phyloP scores from a whole-genome alignment of 2,113 vertebrate species.

The Girardinichthys multiradiatus region DNA sequence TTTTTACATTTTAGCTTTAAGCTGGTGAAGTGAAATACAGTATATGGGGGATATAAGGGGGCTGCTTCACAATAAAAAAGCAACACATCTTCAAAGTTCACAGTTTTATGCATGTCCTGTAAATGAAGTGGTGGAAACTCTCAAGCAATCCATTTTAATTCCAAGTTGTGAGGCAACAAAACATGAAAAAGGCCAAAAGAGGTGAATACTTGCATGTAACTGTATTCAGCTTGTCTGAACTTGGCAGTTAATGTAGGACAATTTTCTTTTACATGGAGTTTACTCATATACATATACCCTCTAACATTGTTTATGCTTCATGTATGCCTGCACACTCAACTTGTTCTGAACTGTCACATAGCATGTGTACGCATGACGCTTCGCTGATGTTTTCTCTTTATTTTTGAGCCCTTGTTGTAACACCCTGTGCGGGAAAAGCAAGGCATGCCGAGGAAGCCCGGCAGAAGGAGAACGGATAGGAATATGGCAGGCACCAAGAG shows the following conservation, averaged over 20 bases:
- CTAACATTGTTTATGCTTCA: constrained; percentile 1
- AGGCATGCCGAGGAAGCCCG: constrained; percentile 44
- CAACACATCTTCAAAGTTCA: too few species aligned
- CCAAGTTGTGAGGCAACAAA: too few species aligned
- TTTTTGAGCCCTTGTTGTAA: constrained; percentile 37
- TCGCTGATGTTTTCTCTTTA: constrained; percentile 15
- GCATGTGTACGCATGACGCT: constrained; percentile 20
- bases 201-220: too few species aligned
- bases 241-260: background rate
- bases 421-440: constrained; percentile 41
- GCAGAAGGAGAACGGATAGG: constrained; percentile 64
- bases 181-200: too few species aligned
- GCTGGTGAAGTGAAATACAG: too few species aligned
- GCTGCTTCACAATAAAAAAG: too few species aligned
- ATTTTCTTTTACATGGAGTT: constrained; percentile 2
- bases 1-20: too few species aligned
- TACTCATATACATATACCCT: constrained; percentile 3
- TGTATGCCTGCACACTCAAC: constrained; percentile 10
- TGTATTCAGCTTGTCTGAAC: constrained; percentile 7
- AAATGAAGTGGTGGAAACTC: too few species aligned
- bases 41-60: too few species aligned
- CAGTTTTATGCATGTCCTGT: too few species aligned
- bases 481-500: constrained; percentile 62
- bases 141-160: too few species aligned
- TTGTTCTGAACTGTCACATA: background rate